Percentiles rank a stretch among this genome's conserved stretches.
phyloP scores from a whole-genome alignment of 2,797 vertebrate genomes.

The Esox masquinongy region DNA sequence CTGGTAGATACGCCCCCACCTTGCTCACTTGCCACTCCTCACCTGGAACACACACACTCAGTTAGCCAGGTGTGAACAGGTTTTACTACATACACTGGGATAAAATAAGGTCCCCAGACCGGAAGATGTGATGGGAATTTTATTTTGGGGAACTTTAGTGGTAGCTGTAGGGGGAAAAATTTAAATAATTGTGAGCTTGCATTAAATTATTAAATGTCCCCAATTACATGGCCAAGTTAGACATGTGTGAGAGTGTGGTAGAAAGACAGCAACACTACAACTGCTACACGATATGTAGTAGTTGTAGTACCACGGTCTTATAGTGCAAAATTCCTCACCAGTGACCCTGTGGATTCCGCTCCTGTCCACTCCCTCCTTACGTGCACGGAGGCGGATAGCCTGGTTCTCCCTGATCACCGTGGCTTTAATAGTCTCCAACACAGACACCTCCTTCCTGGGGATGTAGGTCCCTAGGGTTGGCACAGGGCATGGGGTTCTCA shows the following conservation, averaged over 20 bases:
- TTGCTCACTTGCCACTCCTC: slow-evolving; percentile 91
- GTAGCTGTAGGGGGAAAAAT: no score
- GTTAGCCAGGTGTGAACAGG: not conserved
- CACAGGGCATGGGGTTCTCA: not conserved
- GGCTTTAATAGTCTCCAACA: slow-evolving; percentile 85
- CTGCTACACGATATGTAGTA: not conserved
- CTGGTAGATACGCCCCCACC: slow-evolving; percentile 88
- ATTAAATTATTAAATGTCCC: no score
- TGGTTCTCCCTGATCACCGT: slow-evolving; percentile 87
- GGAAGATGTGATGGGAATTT: no score
- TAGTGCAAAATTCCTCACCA: slow-evolving; percentile 61
- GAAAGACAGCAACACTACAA: not conserved
- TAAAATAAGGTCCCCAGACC: no score
- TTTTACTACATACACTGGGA: no score
- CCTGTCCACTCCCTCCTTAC: slow-evolving; percentile 86
- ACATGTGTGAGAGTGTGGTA: slow-evolving; percentile 5
- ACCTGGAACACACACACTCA: slow-evolving; percentile 66
- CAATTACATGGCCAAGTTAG: no score
- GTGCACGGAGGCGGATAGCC: slow-evolving; percentile 86
- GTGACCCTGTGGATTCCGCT: slow-evolving; percentile 79
- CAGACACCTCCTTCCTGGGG: slow-evolving; percentile 85
- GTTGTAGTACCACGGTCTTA: no score
- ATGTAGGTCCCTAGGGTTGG: slow-evolving; percentile 83
- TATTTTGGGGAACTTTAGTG: no score
- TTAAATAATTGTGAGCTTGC: no score